Evolutionary conservation across 2,797 vertebrate genomes (phyloP), one percentile per base, ranked within the genome.

Genomic region (Gymnothorax reevesii): DNA sequence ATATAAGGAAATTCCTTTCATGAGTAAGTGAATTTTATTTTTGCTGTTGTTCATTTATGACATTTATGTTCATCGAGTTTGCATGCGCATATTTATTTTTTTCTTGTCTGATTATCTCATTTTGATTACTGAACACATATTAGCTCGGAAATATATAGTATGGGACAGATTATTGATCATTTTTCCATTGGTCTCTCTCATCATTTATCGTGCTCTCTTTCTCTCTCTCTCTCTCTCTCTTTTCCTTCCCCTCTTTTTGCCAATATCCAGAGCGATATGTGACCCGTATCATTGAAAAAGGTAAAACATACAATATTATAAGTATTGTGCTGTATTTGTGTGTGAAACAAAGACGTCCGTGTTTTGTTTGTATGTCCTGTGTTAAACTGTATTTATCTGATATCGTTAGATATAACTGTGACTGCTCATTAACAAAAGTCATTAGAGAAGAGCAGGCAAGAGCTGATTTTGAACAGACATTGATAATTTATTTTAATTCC

Each of bases 1-100:
- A 91, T 99, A 98, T 94, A 94, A 97, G 93, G 98, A 99, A 94
- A 98, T 99, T 86, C 98, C 98, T 0, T 97, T 97, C 93, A 93
- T 98, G 89, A 97, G 98, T 99, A 97, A 97, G 97, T 98, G 87
- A 15, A 86, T 86, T 62, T 86, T 85, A n/a, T 85, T 17, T 4
- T 77, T 49, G 52, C 3, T 42, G 8, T 27, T 83, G 49, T 82
- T 33, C 71, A 22, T 55, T 73, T 73, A 42, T 86, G 85, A 88
- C 89, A 85, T 62, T 4, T 20, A 66, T 64, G 75, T 42, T 80
- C 2, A 27, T 22, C n/a, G 42, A 69, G 69, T 33, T 73, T 42
- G 33, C 33, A 42, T 42, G 33, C 33, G 33, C 33, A n/a, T 55
- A 33, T n/a, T 25, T 52, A 71, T 22, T 20, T 66, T 64, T 87